phyloP scores from a whole-genome alignment of 1,140 invertebrate species.

The Portunus trituberculatus region DNA sequence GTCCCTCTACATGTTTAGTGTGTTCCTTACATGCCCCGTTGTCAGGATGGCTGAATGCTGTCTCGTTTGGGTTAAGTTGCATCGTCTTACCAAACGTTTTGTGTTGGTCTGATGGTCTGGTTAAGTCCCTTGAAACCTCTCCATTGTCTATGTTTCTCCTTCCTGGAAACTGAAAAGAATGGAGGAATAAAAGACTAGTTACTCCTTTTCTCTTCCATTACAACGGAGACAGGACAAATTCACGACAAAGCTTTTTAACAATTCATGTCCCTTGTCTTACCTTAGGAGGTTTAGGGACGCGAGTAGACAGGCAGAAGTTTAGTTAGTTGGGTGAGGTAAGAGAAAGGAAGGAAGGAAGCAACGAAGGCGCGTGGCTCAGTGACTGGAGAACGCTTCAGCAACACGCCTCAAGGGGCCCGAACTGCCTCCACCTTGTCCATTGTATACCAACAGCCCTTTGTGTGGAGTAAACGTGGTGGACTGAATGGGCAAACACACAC shows the following conservation, averaged over 20 bases:
- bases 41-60: not conserved
- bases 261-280: too few relatives aligned
- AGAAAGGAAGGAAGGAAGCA: not conserved
- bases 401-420: not conserved
- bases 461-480: not conserved
- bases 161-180: too few relatives aligned
- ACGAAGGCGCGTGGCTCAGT: not conserved
- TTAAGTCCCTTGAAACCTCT: not conserved
- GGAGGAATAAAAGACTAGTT: too few relatives aligned
- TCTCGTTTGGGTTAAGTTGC: not conserved
- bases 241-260: too few relatives aligned
- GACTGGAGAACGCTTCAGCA: conserved; percentile 3
- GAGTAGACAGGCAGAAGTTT: not conserved
- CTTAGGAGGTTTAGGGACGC: not conserved
- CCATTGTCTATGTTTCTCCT: not conserved
- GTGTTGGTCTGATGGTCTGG: not conserved
- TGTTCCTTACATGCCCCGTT: not conserved
- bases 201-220: too few relatives aligned
- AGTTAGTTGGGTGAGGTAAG: not conserved
- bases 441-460: not conserved
- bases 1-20: not conserved
- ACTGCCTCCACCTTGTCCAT: not conserved
- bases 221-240: too few relatives aligned
- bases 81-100: not conserved
- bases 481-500: conserved; percentile 25